Evolutionary conservation across 2,888 invertebrate species (phyloP).

Genomic region (Spialia ferax): DNA sequence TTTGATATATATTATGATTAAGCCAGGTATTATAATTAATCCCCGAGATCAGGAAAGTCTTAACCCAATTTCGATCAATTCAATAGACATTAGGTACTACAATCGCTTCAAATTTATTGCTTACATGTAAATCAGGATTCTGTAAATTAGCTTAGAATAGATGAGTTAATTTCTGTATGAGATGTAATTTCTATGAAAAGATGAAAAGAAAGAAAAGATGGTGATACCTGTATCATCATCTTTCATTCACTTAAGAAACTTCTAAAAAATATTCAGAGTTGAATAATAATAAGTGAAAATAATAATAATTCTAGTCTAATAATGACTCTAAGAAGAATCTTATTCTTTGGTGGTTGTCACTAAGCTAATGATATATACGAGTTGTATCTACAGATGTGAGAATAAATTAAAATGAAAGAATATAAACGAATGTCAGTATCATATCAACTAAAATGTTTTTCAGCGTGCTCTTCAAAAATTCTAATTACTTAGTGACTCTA

Average conservation of each 20-base stretch:
- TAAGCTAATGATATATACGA: too few species aligned
- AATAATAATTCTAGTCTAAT: too few species aligned
- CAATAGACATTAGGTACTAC: slow-evolving; percentile 8
- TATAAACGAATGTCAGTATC: neutral
- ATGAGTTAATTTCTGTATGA: too few species aligned
- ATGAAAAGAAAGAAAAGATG: too few species aligned
- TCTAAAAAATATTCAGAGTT: too few species aligned
- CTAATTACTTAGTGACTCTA: neutral
- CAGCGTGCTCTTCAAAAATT: neutral
- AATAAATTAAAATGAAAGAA: neutral
- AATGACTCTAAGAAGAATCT: too few species aligned
- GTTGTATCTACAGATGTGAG: too few species aligned
- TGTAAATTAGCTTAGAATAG: neutral
- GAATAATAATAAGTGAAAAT: too few species aligned
- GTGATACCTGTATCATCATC: too few species aligned
- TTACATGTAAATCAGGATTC: neutral
- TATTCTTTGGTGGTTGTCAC: too few species aligned
- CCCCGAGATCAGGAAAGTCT: neutral
- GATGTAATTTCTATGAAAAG: too few species aligned
- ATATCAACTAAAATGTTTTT: neutral
- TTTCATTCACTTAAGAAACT: too few species aligned
- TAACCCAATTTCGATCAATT: slow-evolving; percentile 12
- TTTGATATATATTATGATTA: neutral
- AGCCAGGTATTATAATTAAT: slow-evolving; percentile 10
- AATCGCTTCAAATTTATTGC: slow-evolving; percentile 6